Evolutionary conservation across 1,140 invertebrate species (phyloP).

Genomic region (Zophobas atratus): DNA sequence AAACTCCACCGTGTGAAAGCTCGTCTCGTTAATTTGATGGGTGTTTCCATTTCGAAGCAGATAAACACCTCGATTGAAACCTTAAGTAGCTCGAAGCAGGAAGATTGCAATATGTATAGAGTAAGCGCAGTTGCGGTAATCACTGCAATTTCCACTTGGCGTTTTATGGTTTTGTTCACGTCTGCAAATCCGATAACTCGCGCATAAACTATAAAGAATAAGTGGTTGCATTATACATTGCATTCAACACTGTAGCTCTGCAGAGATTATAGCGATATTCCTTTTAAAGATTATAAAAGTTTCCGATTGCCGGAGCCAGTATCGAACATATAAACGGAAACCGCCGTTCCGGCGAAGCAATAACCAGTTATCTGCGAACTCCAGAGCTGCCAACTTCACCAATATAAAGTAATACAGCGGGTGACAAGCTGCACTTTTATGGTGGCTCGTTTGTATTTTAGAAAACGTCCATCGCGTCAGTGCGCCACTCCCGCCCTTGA

Average conservation of each 20-base stretch:
- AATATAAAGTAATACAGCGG: conserved; percentile 54
- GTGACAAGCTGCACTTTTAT: conserved; percentile 54
- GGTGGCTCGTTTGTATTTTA: conserved; percentile 43
- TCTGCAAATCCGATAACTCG: conserved; percentile 17
- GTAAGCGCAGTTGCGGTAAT: conserved; percentile 9
- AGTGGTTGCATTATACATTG: conserved; percentile 31
- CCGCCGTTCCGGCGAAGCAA: conserved; percentile 47
- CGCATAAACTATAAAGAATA: conserved; percentile 37
- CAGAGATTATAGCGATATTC: conserved; percentile 40
- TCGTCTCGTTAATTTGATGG: background rate
- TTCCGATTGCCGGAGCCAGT: conserved; percentile 35
- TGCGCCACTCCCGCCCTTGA: conserved; percentile 11
- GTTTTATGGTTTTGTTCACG: conserved; percentile 15
- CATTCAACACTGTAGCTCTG: conserved; percentile 13
- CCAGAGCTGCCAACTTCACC: conserved; percentile 48
- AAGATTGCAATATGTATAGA: conserved; percentile 24
- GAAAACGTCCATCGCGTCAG: conserved; percentile 14
- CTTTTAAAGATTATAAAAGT: conserved; percentile 48
- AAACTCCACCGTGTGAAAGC: background rate
- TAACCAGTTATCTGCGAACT: conserved; percentile 53
- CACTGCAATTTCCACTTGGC: conserved; percentile 27
- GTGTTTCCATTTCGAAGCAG: conserved; percentile 11
- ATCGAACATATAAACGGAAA: conserved; percentile 46
- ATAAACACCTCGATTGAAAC: conserved; percentile 1
- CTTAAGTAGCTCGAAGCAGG: background rate